These are phyloP conservation scores for Danio albolineatus DNA, from an alignment of 2,797 vertebrate species.

Conservation along the genomic window DNA sequence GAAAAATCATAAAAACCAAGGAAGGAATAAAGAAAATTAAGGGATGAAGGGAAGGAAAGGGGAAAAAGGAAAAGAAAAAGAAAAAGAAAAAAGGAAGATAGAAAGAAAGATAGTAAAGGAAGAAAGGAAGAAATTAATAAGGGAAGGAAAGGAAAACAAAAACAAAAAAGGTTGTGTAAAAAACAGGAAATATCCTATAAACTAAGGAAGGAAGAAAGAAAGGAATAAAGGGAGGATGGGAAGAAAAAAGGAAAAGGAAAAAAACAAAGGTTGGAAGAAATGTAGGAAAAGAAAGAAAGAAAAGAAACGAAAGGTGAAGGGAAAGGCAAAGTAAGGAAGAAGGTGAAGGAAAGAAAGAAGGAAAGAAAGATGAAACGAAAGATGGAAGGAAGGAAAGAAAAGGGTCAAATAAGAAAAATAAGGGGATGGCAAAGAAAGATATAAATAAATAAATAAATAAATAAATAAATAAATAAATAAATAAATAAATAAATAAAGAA, in stretches of 20 bases:
- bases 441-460: neutral
- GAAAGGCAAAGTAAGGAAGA: slow-evolving; percentile 51
- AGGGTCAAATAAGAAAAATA: slow-evolving; percentile 10
- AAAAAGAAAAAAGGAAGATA: neutral
- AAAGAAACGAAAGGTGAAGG: neutral
- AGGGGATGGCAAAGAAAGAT: slow-evolving; percentile 53
- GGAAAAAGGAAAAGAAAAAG: neutral
- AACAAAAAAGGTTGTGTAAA: too few species aligned
- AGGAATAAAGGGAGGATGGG: neutral
- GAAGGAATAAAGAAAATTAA: neutral
- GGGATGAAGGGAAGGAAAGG: neutral
- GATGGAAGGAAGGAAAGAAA: neutral
- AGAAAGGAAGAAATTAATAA: neutral
- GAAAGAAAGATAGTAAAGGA: neutral
- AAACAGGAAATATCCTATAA: neutral
- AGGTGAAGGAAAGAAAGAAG: slow-evolving; percentile 57
- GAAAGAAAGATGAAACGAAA: slow-evolving; percentile 50
- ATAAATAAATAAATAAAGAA: neutral
- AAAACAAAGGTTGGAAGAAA: neutral
- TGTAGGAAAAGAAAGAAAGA: neutral
- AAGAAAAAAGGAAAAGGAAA: too few species aligned
- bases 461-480: neutral
- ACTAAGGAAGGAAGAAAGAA: neutral
- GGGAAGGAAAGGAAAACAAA: neutral
- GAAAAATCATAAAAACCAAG: neutral